Evolutionary conservation across 2,888 invertebrate genomes (phyloP).

Genomic region (Pseudoips prasinana): DNA sequence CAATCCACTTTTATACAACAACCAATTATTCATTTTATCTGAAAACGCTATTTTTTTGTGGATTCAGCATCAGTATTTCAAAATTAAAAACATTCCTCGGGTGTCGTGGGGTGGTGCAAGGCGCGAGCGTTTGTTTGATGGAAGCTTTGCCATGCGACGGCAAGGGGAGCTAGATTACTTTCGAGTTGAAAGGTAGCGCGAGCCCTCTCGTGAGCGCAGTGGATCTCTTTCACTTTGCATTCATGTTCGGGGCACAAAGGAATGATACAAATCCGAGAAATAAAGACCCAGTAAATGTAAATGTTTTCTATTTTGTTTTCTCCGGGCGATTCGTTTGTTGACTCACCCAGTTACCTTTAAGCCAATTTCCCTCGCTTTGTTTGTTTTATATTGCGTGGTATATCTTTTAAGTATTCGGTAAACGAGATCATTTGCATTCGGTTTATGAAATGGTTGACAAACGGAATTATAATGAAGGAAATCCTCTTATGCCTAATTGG

Average conservation of each 20-base stretch:
- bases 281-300: slow-evolving; percentile 78
- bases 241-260: slow-evolving; percentile 79
- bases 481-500: slow-evolving; percentile 24
- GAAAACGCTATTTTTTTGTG: slow-evolving; percentile 67
- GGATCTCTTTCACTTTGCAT: slow-evolving; percentile 82
- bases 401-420: slow-evolving; percentile 55
- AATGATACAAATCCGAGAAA: slow-evolving; percentile 81
- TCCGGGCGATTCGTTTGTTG: slow-evolving; percentile 73
- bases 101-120: slow-evolving; percentile 76
- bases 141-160: slow-evolving; percentile 76
- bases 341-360: slow-evolving; percentile 75
- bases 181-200: slow-evolving; percentile 82
- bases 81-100: slow-evolving; percentile 82
- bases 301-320: slow-evolving; percentile 77
- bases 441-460: slow-evolving; percentile 47
- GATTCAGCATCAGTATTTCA: slow-evolving; percentile 80
- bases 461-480: slow-evolving; percentile 28
- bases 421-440: slow-evolving; percentile 55
- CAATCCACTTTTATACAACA: slow-evolving; percentile 13
- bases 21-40: slow-evolving; percentile 66
- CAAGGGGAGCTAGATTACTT: slow-evolving; percentile 79
- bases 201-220: slow-evolving; percentile 78
- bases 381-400: slow-evolving; percentile 53
- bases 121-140: slow-evolving; percentile 78
- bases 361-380: slow-evolving; percentile 67